Percentiles rank a stretch among this genome's conserved stretches.
Evolutionary conservation across 1,140 invertebrate species (phyloP).

Genomic region (Goniozus legneri): DNA sequence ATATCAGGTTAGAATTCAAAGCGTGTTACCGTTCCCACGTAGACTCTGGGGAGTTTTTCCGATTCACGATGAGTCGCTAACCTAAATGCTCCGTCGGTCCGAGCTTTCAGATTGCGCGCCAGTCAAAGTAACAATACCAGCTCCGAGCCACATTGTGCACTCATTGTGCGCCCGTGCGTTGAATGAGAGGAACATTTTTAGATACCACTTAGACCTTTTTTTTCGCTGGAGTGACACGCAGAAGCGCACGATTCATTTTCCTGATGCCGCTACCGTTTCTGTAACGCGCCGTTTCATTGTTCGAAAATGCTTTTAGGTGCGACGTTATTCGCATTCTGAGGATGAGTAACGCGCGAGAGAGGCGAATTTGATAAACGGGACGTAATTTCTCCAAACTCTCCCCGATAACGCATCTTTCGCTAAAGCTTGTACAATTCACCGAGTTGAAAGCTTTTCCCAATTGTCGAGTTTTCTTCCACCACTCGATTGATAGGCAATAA

Average conservation of each 20-base stretch:
- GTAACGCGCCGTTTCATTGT: conserved; percentile 20
- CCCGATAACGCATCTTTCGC: too few relatives aligned
- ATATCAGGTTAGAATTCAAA: conserved; percentile 25
- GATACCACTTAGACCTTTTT: conserved; percentile 38
- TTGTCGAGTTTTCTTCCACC: background rate
- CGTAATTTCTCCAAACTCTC: too few relatives aligned
- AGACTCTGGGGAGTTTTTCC: conserved; percentile 27
- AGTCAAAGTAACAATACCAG: conserved; percentile 24
- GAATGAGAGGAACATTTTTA: conserved; percentile 44
- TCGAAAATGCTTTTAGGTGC: conserved; percentile 32
- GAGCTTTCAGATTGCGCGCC: conserved; percentile 26
- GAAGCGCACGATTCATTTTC: conserved; percentile 39
- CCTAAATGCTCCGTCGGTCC: conserved; percentile 32
- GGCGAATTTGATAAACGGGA: too few relatives aligned
- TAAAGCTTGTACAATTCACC: too few relatives aligned
- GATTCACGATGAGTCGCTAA: conserved; percentile 44
- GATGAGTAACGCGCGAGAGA: background rate
- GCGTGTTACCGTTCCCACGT: conserved; percentile 35
- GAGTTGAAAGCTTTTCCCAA: background rate
- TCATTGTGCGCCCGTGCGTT: conserved; percentile 37
- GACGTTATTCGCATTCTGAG: conserved; percentile 24
- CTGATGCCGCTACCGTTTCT: conserved; percentile 17
- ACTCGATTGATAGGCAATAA: too few relatives aligned
- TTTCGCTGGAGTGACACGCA: conserved; percentile 29
- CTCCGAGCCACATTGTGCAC: conserved; percentile 28